Evolutionary conservation across 1,140 invertebrate species (phyloP).

Genomic region (Drosophila malerkotliana): DNA sequence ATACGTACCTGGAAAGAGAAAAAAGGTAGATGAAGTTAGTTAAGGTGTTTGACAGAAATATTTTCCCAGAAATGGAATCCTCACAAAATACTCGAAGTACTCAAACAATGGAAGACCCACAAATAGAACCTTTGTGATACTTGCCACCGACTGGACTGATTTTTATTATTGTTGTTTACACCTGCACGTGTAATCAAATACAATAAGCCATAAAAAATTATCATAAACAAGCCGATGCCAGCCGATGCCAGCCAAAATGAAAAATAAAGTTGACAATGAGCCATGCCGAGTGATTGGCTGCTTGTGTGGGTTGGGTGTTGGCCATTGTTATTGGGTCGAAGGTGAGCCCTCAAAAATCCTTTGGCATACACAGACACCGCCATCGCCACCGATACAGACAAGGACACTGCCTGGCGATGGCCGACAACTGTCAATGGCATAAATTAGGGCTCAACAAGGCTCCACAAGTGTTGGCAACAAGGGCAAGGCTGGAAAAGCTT

Average conservation of each 20-base stretch:
- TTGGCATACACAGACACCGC: constrained; percentile 66
- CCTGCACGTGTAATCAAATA: constrained; percentile 77
- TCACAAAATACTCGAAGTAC: background rate
- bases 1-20: constrained; percentile 61
- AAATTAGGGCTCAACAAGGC: constrained; percentile 72
- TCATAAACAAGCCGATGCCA: constrained; percentile 57
- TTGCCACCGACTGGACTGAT: constrained; percentile 9
- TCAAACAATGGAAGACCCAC: constrained; percentile 44
- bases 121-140: constrained; percentile 25
- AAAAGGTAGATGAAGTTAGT: constrained; percentile 32
- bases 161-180: constrained; percentile 55
- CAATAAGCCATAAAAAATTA: constrained; percentile 79
- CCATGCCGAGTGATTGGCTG: background rate
- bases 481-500: constrained; percentile 11
- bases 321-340: constrained; percentile 51
- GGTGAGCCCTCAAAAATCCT: constrained; percentile 72
- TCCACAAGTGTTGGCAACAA: constrained; percentile 69
- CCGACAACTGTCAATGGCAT: constrained; percentile 58
- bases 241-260: constrained; percentile 32
- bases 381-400: constrained; percentile 29
- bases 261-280: constrained; percentile 42
- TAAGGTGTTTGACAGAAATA: constrained; percentile 2
- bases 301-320: background rate
- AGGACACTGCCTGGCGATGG: constrained; percentile 29
- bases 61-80: constrained; percentile 35